These are phyloP conservation scores for Myiothlypis chrysogaster DNA, from an alignment of 2,797 vertebrate species.

Conservation along the genomic window DNA sequence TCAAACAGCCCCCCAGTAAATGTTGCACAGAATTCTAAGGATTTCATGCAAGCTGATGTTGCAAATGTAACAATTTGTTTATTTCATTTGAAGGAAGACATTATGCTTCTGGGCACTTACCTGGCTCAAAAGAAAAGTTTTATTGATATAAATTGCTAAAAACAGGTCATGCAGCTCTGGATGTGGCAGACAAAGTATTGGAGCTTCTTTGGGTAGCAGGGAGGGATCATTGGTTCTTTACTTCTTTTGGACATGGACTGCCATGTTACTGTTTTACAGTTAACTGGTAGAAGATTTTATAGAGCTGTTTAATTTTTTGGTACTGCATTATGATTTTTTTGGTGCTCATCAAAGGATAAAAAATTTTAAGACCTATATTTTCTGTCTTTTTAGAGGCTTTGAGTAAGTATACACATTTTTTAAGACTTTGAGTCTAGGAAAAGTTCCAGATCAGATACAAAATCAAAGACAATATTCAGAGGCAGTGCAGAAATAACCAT, in stretches of 20 bases:
- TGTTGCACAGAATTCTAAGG: not conserved
- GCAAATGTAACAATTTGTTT: not conserved
- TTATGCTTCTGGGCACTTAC: not conserved
- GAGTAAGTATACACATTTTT: not conserved
- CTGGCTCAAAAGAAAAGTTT: not conserved
- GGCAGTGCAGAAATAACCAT: not conserved
- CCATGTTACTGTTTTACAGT: not conserved
- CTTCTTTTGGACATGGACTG: not conserved
- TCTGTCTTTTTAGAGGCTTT: not conserved
- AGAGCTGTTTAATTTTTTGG: not conserved
- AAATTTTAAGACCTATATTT: not conserved
- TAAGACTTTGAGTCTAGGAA: not conserved
- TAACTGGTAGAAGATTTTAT: not conserved
- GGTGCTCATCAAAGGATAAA: not conserved
- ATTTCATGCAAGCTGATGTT: not conserved
- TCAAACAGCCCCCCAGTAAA: not conserved
- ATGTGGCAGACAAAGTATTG: not conserved
- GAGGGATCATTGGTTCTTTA: not conserved
- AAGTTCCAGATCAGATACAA: not conserved
- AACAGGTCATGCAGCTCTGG: not conserved
- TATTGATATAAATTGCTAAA: not conserved
- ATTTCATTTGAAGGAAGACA: not conserved
- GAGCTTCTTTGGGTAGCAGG: accelerated
- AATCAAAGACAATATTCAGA: not conserved
- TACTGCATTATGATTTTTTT: not conserved